Evolutionary conservation across 2,113 vertebrate genomes (phyloP).

Genomic region (Fulica atra): DNA sequence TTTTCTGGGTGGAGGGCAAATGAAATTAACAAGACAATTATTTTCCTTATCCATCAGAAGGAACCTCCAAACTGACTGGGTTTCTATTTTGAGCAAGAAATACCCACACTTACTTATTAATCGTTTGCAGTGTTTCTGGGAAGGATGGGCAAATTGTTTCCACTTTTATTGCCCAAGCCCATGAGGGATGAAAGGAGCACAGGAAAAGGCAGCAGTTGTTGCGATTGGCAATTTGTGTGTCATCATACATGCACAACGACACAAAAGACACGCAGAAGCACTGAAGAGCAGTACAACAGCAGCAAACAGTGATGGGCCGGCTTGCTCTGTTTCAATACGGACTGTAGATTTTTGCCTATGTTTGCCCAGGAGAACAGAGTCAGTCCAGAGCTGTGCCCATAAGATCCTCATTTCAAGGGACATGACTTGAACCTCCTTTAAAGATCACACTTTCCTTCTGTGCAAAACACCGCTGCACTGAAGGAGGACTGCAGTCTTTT

Average conservation of each 20-base stretch:
- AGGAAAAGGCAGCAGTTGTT: background rate
- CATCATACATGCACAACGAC: background rate
- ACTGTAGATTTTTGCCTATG: background rate
- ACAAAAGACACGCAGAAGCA: background rate
- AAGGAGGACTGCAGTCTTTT: background rate
- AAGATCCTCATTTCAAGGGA: background rate
- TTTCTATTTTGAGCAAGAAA: background rate
- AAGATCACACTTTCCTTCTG: background rate
- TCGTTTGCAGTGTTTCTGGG: background rate
- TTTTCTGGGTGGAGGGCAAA: background rate
- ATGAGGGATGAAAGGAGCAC: background rate
- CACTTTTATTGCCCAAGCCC: accelerated
- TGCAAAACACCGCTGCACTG: background rate
- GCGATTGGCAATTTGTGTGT: background rate
- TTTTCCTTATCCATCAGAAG: background rate
- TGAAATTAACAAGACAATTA: background rate
- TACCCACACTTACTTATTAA: background rate
- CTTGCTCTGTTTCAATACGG: background rate
- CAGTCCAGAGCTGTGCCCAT: background rate
- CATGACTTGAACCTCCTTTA: background rate
- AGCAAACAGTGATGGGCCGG: background rate
- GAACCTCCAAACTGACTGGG: background rate
- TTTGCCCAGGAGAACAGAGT: background rate
- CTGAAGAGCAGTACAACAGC: background rate
- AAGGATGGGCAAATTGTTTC: background rate